Percentiles rank a stretch among this genome's conserved stretches.
phyloP scores from a whole-genome alignment of 2,113 vertebrate genomes.

The Bothrops jararaca region DNA sequence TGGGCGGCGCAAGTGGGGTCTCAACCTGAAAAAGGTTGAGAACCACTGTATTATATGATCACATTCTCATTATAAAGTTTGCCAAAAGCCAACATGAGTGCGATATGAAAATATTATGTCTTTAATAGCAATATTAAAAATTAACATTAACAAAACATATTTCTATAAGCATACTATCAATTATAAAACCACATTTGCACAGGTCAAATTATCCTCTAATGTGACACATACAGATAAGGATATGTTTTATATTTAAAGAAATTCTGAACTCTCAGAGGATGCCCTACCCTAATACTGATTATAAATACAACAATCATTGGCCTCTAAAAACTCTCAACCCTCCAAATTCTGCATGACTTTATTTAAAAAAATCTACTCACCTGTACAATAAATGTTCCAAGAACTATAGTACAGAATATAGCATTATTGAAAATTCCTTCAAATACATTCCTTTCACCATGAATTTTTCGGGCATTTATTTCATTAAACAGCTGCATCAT shows the following conservation, averaged over 20 bases:
- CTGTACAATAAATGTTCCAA: conserved; percentile 96
- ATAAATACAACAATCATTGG: background rate
- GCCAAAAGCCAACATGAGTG: background rate
- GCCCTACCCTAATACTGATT: background rate
- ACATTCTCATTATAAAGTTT: background rate
- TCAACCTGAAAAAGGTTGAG: too few species aligned
- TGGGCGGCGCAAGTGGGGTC: too few species aligned
- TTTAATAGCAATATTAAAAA: background rate
- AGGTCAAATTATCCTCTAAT: background rate
- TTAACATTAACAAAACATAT: background rate
- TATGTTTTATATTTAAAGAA: background rate
- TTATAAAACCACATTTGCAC: background rate
- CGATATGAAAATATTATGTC: background rate
- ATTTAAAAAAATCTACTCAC: conserved; percentile 64
- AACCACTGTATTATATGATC: background rate
- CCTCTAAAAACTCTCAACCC: background rate
- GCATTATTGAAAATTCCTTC: conserved; percentile 97
- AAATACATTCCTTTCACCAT: conserved; percentile 97
- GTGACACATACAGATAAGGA: background rate
- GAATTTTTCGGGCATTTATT: conserved; percentile 98
- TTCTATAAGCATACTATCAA: background rate
- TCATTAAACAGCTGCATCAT: conserved; percentile 99
- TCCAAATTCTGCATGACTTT: background rate
- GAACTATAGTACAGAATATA: conserved; percentile 96
- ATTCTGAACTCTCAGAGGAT: background rate